Percentiles rank a stretch among this genome's conserved stretches.
These are phyloP conservation scores for Onchidella celtica DNA, from an alignment of 2,888 invertebrate species.

Conservation along the genomic window DNA sequence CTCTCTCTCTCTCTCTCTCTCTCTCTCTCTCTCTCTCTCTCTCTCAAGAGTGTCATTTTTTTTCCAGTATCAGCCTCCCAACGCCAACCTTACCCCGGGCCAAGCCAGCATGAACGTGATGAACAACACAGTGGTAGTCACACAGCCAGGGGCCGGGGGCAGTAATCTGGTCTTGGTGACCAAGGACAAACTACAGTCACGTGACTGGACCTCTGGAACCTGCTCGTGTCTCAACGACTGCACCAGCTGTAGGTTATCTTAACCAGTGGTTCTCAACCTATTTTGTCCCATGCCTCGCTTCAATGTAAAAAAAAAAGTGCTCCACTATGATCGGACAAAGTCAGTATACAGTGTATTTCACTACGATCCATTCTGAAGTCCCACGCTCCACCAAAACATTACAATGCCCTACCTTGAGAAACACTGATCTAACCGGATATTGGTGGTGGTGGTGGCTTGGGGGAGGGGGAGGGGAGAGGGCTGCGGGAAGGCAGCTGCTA, in stretches of 20 bases:
- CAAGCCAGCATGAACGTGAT: slow-evolving; percentile 4
- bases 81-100: no score
- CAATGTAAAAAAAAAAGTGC: no score
- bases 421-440: background rate
- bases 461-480: background rate
- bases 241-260: slow-evolving; percentile 45
- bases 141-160: slow-evolving; percentile 22
- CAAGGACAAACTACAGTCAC: slow-evolving; percentile 20
- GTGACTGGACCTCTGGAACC: slow-evolving; percentile 42
- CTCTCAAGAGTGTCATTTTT: no score
- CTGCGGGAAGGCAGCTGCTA: background rate
- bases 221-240: slow-evolving; percentile 47
- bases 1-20: slow-evolving; percentile 4
- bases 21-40: no score
- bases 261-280: background rate
- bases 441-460: background rate
- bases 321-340: no score
- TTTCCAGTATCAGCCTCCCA: no score
- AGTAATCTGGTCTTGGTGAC: slow-evolving; percentile 4
- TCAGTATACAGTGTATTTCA: no score
- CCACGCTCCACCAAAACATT: no score
- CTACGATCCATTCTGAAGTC: no score
- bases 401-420: no score
- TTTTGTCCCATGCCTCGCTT: background rate
- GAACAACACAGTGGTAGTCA: slow-evolving; percentile 34